Percentiles rank a stretch among this genome's conserved stretches.
Conservation (phyloP, 2,113 vertebrate species). For the Pica pica region DNA sequence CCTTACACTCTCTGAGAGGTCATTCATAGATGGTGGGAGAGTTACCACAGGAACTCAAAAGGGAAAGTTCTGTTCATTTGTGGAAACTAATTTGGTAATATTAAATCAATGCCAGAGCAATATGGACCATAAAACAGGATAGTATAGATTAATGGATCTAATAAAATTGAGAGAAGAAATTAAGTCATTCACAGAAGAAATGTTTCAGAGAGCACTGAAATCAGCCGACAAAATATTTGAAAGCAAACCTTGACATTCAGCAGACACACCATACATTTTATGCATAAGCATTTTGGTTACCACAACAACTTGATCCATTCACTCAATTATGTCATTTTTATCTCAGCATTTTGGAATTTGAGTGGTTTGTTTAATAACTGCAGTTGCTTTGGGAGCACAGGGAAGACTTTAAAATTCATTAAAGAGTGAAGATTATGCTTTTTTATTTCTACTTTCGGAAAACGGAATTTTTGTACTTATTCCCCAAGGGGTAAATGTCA, state of each 20-base stretch:
- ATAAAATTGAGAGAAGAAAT: constrained; percentile 7
- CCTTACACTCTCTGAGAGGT: not conserved
- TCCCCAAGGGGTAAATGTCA: not conserved
- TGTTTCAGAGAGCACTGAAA: constrained; percentile 24
- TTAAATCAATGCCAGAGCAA: not conserved
- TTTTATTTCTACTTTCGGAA: not conserved
- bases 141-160: constrained; percentile 4
- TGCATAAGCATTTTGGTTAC: constrained; percentile 66
- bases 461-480: not conserved
- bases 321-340: constrained; percentile 69
- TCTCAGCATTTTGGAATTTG: constrained; percentile 72
- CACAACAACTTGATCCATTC: constrained; percentile 67
- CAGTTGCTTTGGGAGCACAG: constrained; percentile 46
- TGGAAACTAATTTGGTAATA: not conserved
- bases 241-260: not conserved
- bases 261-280: constrained; percentile 42
- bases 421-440: not conserved
- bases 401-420: constrained; percentile 40
- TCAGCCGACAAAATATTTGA: constrained; percentile 49
- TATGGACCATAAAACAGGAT: not conserved
- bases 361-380: constrained; percentile 54
- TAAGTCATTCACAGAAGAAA: constrained; percentile 26
- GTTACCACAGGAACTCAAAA: not conserved
- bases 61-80: not conserved
- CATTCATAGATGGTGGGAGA: not conserved